A percentile compares a stretch with the other conserved stretches of the same genome.
Conservation (phyloP, 1,140 invertebrate species). For the Phymorhynchus buccinoides region DNA sequence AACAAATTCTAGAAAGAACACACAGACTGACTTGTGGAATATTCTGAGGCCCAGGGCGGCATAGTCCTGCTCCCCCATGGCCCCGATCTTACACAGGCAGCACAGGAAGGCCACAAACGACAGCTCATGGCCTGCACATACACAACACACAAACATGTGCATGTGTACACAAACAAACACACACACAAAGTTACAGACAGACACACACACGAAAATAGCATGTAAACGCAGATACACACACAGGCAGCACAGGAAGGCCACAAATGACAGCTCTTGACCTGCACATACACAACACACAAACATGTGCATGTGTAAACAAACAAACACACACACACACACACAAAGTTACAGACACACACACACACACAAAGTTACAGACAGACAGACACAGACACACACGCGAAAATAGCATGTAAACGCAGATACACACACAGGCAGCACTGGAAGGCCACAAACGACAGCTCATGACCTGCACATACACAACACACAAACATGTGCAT, state of each 20-base stretch:
- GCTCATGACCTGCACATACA: too few relatives aligned
- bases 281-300: background rate
- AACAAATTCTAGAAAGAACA: too few relatives aligned
- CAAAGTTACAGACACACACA: background rate
- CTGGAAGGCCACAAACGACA: too few relatives aligned
- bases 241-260: too few relatives aligned
- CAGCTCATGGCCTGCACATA: slow-evolving; percentile 88
- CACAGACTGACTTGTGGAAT: slow-evolving; percentile 80
- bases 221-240: slow-evolving; percentile 96
- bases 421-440: too few relatives aligned
- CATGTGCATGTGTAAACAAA: background rate
- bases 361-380: too few relatives aligned
- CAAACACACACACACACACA: background rate
- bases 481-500: too few relatives aligned
- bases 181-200: background rate
- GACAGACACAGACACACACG: too few relatives aligned
- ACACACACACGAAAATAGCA: slow-evolving; percentile 79
- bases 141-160: too few relatives aligned
- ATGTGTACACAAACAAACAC: slow-evolving; percentile 13
- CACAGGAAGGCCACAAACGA: slow-evolving; percentile 96
- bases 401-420: too few relatives aligned
- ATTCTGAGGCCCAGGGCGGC: slow-evolving; percentile 82
- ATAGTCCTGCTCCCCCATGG: slow-evolving; percentile 84
- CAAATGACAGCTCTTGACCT: background rate
- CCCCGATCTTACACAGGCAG: slow-evolving; percentile 93